Conservation (phyloP, 1,140 invertebrate genomes). For the Polypedilum vanderplanki region DNA sequence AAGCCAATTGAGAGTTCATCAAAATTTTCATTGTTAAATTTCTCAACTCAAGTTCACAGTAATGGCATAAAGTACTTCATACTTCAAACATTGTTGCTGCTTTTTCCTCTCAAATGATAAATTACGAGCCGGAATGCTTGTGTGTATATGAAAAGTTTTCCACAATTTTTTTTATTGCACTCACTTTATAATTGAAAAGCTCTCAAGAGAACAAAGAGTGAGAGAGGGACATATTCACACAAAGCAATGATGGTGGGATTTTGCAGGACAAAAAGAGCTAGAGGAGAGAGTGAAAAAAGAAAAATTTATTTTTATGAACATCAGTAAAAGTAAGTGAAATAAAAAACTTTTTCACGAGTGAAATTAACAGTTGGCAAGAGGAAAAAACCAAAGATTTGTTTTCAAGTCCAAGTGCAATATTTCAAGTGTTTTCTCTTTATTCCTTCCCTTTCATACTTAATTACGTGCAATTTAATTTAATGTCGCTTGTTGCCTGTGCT, state of each 20-base stretch:
- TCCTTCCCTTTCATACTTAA: not conserved
- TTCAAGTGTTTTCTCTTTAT: not conserved
- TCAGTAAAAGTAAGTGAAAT: not conserved
- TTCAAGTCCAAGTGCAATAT: conserved; percentile 17
- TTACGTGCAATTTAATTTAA: conserved; percentile 14
- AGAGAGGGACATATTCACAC: not conserved
- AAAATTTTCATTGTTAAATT: not conserved
- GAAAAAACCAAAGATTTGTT: not conserved
- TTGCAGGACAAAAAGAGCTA: not conserved
- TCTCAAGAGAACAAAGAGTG: not conserved
- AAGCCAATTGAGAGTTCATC: conserved; percentile 1
- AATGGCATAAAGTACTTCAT: not conserved
- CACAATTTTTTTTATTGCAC: conserved; percentile 12
- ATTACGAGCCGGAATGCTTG: conserved; percentile 17
- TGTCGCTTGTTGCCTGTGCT: conserved; percentile 10
- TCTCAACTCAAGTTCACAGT: not conserved
- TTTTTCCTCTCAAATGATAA: conserved; percentile 22
- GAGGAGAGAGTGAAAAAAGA: no score
- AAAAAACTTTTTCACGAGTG: not conserved
- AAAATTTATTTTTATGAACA: not conserved
- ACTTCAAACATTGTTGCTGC: conserved; percentile 21
- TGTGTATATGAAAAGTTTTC: conserved; percentile 5
- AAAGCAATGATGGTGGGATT: not conserved
- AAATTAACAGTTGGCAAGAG: conserved; percentile 7
- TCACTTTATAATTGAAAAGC: conserved; percentile 25